Evolutionary conservation across 1,140 invertebrate genomes (phyloP).

Genomic region (Caenorhabditis inopinata): DNA sequence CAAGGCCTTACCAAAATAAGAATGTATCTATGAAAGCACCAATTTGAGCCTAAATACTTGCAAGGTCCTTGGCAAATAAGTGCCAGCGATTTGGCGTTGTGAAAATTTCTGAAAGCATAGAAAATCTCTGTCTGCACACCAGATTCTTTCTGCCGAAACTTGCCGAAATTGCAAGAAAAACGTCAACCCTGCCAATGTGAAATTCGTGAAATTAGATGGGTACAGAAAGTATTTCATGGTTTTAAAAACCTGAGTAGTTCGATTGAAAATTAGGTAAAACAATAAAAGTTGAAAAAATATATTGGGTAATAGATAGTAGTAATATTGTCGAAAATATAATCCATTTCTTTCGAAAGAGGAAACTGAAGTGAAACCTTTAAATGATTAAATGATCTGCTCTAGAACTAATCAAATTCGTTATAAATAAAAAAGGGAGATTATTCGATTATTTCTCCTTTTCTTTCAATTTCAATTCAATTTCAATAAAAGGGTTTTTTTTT

Average conservation of each 20-base stretch:
- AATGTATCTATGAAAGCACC: constrained; percentile 15
- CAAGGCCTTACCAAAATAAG: not conserved
- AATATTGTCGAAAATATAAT: not conserved
- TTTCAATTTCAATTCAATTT: no score
- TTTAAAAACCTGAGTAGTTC: not conserved
- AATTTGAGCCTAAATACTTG: not conserved
- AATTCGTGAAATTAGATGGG: not conserved
- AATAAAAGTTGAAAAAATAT: not conserved
- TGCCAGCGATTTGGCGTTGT: not conserved
- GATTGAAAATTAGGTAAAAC: not conserved
- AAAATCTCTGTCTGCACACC: no score
- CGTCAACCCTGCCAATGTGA: not conserved
- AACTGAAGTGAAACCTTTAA: no score
- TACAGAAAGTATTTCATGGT: not conserved
- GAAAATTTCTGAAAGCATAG: not conserved
- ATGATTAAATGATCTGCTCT: no score
- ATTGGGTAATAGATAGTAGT: not conserved
- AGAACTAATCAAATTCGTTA: no score
- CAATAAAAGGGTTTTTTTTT: no score
- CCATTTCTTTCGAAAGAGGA: not conserved
- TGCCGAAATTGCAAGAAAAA: not conserved
- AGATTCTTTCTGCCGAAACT: no score
- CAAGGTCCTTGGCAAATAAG: not conserved
- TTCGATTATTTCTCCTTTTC: no score
- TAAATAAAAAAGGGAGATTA: no score